Conservation (phyloP, 2,888 invertebrate genomes). For the Sphaerophoria rueppellii region DNA sequence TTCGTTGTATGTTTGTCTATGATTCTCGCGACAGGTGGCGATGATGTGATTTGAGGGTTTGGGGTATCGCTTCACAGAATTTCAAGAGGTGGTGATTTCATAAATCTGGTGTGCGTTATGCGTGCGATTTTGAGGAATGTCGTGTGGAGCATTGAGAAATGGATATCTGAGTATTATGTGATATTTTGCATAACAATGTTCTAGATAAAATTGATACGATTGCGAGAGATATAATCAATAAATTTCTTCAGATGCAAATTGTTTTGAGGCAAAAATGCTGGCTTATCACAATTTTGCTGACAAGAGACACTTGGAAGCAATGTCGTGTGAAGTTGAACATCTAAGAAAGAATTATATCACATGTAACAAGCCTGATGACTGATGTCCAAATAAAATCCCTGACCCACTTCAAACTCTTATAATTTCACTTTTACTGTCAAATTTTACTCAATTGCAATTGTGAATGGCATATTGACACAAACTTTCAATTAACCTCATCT, state of each 20-base stretch:
- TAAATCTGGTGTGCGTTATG: constrained; percentile 48
- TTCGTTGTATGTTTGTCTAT: neutral
- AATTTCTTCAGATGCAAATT: neutral
- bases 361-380: no score
- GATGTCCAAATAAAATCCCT: no score
- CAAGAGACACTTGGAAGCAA: no score
- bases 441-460: no score
- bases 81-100: constrained; percentile 43
- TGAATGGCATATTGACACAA: no score
- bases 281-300: no score
- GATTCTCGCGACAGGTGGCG: constrained; percentile 10
- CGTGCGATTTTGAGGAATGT: constrained; percentile 48
- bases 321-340: no score
- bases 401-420: no score
- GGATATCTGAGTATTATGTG: neutral
- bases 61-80: constrained; percentile 6
- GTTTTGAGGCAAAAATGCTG: neutral
- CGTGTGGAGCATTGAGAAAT: neutral
- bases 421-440: no score
- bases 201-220: neutral
- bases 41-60: constrained; percentile 1
- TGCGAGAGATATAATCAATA: neutral
- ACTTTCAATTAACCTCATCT: no score
- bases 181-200: neutral
- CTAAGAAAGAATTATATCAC: no score